These are phyloP conservation scores for Stratiomys singularior DNA, from an alignment of 2,888 invertebrate genomes.

Conservation along the genomic window DNA sequence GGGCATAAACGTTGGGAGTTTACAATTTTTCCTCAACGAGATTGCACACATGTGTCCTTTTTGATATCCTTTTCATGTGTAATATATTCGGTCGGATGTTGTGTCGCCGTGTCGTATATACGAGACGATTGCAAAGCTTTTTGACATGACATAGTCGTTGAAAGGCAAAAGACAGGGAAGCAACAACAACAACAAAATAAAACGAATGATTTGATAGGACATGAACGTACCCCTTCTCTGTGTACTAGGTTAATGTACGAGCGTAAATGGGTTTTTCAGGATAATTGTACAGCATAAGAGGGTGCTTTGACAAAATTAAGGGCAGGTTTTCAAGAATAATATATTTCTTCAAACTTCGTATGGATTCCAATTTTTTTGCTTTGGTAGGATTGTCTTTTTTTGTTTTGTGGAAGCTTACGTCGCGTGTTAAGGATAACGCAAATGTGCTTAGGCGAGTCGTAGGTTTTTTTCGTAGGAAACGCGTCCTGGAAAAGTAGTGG, in stretches of 20 bases:
- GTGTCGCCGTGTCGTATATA: not conserved
- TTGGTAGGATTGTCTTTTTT: too few species aligned
- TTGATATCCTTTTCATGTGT: conserved; percentile 43
- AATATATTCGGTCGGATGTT: conserved; percentile 18
- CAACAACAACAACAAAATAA: too few species aligned
- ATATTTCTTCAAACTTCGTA: too few species aligned
- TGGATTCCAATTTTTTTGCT: too few species aligned
- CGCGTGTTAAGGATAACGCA: too few species aligned
- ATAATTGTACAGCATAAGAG: not conserved
- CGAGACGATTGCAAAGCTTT: conserved; percentile 1
- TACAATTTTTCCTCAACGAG: conserved; percentile 46
- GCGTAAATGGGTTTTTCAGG: not conserved
- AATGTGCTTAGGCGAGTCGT: too few species aligned
- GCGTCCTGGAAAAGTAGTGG: too few species aligned
- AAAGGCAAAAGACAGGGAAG: not conserved
- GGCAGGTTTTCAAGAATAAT: not conserved
- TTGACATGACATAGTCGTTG: conserved; percentile 25
- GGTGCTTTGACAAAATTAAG: conserved; percentile 20
- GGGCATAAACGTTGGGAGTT: conserved; percentile 44
- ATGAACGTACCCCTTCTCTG: not conserved
- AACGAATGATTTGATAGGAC: conserved; percentile 13
- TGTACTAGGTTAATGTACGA: not conserved
- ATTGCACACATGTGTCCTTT: conserved; percentile 47
- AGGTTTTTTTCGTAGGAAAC: too few species aligned
- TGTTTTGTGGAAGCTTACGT: too few species aligned